A percentile compares a stretch with the other conserved stretches of the same genome.
These are phyloP conservation scores for Apodemia hepburni DNA, from an alignment of 2,888 invertebrate genomes.

Conservation along the genomic window DNA sequence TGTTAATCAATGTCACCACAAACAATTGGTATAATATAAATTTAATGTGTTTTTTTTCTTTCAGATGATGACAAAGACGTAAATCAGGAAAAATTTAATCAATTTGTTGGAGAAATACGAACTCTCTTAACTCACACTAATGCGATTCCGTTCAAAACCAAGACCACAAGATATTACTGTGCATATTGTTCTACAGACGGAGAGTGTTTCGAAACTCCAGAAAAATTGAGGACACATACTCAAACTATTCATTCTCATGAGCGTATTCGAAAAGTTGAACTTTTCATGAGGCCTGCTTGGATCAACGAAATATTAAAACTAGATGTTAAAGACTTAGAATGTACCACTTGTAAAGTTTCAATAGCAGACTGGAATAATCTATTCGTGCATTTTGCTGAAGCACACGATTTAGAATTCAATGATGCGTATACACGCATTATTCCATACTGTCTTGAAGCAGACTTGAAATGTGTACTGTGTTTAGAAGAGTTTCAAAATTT, in stretches of 20 bases:
- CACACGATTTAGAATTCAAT: slow-evolving; percentile 42
- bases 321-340: slow-evolving; percentile 46
- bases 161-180: slow-evolving; percentile 42
- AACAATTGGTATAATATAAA: too few relatives aligned
- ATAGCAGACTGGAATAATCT: slow-evolving; percentile 47
- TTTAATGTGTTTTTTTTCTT: slow-evolving; percentile 18
- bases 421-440: slow-evolving; percentile 45
- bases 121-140: slow-evolving; percentile 48
- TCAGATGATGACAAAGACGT: slow-evolving; percentile 22
- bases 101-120: slow-evolving; percentile 46
- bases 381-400: slow-evolving; percentile 46
- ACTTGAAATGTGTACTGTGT: slow-evolving; percentile 48
- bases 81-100: slow-evolving; percentile 31
- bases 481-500: slow-evolving; percentile 39
- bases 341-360: slow-evolving; percentile 40
- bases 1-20: too few relatives aligned
- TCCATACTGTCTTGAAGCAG: slow-evolving; percentile 43
- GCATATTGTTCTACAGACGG: slow-evolving; percentile 46
- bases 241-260: slow-evolving; percentile 38
- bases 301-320: slow-evolving; percentile 52
- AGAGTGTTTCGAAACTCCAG: slow-evolving; percentile 40
- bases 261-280: slow-evolving; percentile 38
- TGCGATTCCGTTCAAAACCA: slow-evolving; percentile 51
- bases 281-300: slow-evolving; percentile 46
- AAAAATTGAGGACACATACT: slow-evolving; percentile 46